Base-by-base conservation (phyloP, 1,140 invertebrate genomes). In the Telenomus remus region DNA sequence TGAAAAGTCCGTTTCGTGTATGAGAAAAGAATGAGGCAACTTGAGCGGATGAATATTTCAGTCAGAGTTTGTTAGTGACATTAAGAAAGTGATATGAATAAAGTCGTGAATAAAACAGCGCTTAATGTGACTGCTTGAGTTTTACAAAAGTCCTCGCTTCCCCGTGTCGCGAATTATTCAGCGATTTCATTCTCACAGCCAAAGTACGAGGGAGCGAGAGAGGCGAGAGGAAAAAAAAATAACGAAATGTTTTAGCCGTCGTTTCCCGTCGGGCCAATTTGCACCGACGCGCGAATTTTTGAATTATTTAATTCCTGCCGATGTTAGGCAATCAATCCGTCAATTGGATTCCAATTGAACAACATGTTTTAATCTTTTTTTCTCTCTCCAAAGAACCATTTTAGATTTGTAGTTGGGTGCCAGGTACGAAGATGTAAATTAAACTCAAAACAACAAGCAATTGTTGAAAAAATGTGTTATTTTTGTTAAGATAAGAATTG, bases 51-150 rank as follows among this genome's bases (percentile, higher is more conserved):
- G 54, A 72, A 72, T 72, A 59, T 43, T 72, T 59, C 43, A 71
- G 39, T 14, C 2, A n/a, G 19, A 16, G 12, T 42, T 44, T 43
- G 46, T 60, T 53, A 53, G 69, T 64, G 69, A 72, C 59, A 64
- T 72, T 72, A 72, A 72, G 69, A 64, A 72, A 54, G 50, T 51
- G 53, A 64, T 72, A 64, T 57, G 69, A 72, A 72, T 72, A 72
- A 72, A 53, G 60, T 72, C 69, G 15, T 64, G 69, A 53, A 64
- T 72, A 57, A 64, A 64, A 64, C 51, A 72, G 54, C 60, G 42
- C 35, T 54, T 64, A 64, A 72, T 64, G 69, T 35, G 59, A 63
- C 68, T 56, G 68, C 68, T 70, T 70, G 56, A 55, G 39, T 50
- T 63, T 71, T 50, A 63, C 53, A 56, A 63, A 71, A 27, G 19